These are phyloP conservation scores for Echinarachnius parma DNA, from an alignment of 53 echinoderm and acorn worm species.

Conservation along the genomic window DNA sequence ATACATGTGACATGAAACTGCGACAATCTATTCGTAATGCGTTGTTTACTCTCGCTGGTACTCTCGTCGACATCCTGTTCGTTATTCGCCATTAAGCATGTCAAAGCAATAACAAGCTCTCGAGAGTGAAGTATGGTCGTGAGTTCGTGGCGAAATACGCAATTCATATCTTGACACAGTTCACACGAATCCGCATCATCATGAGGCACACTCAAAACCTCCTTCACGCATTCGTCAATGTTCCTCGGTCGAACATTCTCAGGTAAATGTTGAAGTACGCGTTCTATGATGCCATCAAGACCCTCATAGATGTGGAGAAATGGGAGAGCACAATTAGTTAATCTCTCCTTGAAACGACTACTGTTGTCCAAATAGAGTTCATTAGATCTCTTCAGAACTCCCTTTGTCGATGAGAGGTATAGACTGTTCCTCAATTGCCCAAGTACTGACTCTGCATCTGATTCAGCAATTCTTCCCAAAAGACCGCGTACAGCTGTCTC, in stretches of 20 bases:
- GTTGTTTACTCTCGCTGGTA: background rate
- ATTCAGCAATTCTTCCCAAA: too few species aligned
- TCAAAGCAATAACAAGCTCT: slow-evolving; percentile 1
- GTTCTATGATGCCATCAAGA: background rate
- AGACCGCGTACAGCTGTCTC: too few species aligned
- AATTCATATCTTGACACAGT: background rate
- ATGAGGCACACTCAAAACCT: background rate
- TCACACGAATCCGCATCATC: background rate
- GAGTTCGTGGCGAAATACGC: slow-evolving; percentile 6
- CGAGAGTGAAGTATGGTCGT: background rate
- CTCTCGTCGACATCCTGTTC: background rate
- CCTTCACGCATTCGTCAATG: slow-evolving; percentile 3
- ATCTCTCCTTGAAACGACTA: background rate
- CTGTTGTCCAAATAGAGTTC: background rate
- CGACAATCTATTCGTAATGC: background rate
- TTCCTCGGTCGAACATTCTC: background rate
- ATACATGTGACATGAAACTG: slow-evolving; percentile 6
- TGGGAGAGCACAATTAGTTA: background rate
- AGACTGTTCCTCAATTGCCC: too few species aligned
- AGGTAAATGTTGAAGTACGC: background rate
- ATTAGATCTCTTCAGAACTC: slow-evolving; percentile 1
- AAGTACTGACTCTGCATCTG: too few species aligned
- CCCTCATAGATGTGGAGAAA: background rate
- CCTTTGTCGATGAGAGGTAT: background rate
- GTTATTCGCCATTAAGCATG: background rate